These are phyloP conservation scores for Virgularia gustaviana DNA, from an alignment of 92 coral and sea anemone genomes.

Conservation along the genomic window DNA sequence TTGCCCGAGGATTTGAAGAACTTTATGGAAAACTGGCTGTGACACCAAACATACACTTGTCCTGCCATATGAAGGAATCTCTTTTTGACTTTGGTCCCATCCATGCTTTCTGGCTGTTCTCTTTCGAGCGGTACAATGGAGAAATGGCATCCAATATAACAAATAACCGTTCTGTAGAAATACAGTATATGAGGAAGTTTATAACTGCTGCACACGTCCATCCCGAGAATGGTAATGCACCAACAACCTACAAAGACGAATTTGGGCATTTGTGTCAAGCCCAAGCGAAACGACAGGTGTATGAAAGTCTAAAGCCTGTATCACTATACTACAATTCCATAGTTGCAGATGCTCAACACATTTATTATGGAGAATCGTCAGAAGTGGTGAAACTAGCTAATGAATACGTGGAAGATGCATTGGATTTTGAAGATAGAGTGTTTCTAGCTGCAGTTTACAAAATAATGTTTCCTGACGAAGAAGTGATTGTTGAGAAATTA, in stretches of 20 bases:
- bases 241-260: not conserved
- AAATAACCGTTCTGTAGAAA: constrained; percentile 58
- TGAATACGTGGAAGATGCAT: not conserved
- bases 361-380: not conserved
- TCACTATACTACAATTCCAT: not conserved
- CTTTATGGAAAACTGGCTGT: constrained; percentile 47
- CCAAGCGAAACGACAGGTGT: too few relatives aligned
- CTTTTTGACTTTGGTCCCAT: constrained; percentile 59
- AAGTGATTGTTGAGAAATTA: too few relatives aligned
- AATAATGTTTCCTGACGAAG: constrained; percentile 1
- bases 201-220: not conserved
- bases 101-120: constrained; percentile 56
- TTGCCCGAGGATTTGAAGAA: constrained; percentile 16
- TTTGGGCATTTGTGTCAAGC: not conserved
- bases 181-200: constrained; percentile 61
- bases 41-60: constrained; percentile 59
- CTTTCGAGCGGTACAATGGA: constrained; percentile 53
- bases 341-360: not conserved
- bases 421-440: not conserved
- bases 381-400: not conserved
- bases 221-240: not conserved
- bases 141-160: constrained; percentile 52
- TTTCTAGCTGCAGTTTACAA: not conserved
- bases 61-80: constrained; percentile 54
- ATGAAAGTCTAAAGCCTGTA: too few relatives aligned